Base-by-base conservation (phyloP, 2,888 invertebrate species). In the Agrochola litura region DNA sequence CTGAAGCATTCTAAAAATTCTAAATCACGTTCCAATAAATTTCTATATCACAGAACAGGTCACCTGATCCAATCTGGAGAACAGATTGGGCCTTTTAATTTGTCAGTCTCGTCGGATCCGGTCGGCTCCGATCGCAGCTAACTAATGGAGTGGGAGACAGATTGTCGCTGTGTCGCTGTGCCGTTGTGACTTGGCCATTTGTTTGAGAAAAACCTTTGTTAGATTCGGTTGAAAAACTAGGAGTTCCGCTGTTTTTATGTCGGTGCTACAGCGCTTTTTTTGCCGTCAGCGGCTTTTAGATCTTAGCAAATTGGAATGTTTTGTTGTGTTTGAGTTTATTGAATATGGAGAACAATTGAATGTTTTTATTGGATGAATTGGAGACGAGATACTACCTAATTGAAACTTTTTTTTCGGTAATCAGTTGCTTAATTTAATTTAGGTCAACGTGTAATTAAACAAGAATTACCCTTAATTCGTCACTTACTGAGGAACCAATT, bases 31-130 rank as follows among this genome's bases (percentile, higher is more conserved):
- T 72, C 83, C 75, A 77, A 86, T 77, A 76, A 83, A 79, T n/a
- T 65, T 25, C 37, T 76, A 71, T 68, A 77, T 80, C 74, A 73
- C 67, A 67, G 69, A 67, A 37, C 65, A 75, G 83, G 81, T 79
- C 76, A 73, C 81, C 66, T 75, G 76, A 77, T 84, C 88, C 83
- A 84, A 88, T 88, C 85, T 73, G 66, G 65, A 80, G 73, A 81
- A 80, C 77, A 80, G 87, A 90, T 90, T 89, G 90, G 73, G 77
- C 73, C 86, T 90, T 89, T 89, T 90, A 90, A 90, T 91, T 90
- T 90, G 88, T 90, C 90, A 90, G 73, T 2, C 78, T 73, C 78
- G 64, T 79, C 16, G 79, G 64, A 54, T 19, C 76, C 75, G 25
- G 41, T n/a, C 73, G 81, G 79, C 73, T 71, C 69, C 81, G 74